Base-by-base conservation (phyloP, 2,797 vertebrate genomes). In the Acanthiza pusilla region DNA sequence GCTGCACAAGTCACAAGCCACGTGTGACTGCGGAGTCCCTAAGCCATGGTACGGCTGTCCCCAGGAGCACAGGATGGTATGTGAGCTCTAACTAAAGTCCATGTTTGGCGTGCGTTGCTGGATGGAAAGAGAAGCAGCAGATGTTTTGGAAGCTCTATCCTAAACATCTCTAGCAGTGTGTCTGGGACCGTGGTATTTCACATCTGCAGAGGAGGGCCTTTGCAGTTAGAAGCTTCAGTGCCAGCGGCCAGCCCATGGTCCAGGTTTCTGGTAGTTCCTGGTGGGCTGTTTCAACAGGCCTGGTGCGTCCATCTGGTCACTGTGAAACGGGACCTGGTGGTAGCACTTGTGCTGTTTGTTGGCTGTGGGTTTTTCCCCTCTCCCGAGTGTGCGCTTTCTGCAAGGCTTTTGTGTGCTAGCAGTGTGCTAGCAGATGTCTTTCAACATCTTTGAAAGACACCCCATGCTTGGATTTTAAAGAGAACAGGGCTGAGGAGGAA, bases 31-130 rank as follows among this genome's bases (percentile, higher is more conserved):
- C 6, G 7, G 45, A 16, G 16, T 79, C 29, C 47, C 26, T 7
- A 2, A 29, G 23, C 27, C 0, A 0, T 21, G 30, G 18, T 26
- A 25, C 45, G 50, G 22, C 45, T 3, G 0, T 42, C 27, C 27
- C 10, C 42, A 8, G 16, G 1, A 48, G 45, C n/a, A 11, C 8
- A 16, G 20, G 11, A 17, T 34, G 32, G 36, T 68, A 11, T 1
- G 4, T 27, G 48, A 8, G 4, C 19, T 42, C 16, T 34, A 23
- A 53, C 43, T 71, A 1, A 57, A 65, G 34, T 29, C 30, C 5
- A 0, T 47, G 32, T 74, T 71, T 67, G 61, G 6, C 9, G 4
- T 61, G 32, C 5, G 0, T 48, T 74, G 42, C 40, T 51, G 1
- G 23, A 13, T 67, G 27, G 19, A 55, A 62, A 55, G 20, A 51